Percentiles rank a stretch among this genome's conserved stretches.
Evolutionary conservation across 2,797 vertebrate genomes (phyloP).

Genomic region (Clamator glandarius): DNA sequence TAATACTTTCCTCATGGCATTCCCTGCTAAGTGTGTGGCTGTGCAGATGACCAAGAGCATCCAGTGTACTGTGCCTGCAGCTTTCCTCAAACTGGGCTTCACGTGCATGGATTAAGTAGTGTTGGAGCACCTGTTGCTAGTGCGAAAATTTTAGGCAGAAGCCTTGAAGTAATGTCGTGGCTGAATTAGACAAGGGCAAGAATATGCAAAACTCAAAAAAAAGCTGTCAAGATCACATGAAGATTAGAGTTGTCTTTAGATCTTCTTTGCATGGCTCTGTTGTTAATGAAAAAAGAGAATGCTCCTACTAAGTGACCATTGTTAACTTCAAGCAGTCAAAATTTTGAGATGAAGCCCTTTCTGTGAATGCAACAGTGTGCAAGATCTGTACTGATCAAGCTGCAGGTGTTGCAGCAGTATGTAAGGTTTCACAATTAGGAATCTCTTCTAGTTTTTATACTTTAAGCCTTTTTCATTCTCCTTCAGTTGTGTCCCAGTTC

Average conservation of each 20-base stretch:
- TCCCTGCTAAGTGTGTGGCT: background rate
- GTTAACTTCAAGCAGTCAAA: background rate
- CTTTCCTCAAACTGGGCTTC: background rate
- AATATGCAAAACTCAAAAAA: background rate
- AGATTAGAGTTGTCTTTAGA: background rate
- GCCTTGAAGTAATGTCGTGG: background rate
- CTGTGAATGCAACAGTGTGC: background rate
- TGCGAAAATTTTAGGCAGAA: background rate
- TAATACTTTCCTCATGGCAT: fast-evolving
- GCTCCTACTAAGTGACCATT: background rate
- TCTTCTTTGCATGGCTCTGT: background rate
- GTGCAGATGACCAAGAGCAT: background rate
- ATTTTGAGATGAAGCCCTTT: background rate
- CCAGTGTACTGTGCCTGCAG: background rate
- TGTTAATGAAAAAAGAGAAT: background rate
- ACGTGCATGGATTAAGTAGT: background rate
- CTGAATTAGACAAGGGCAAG: background rate
- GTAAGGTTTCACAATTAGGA: slow-evolving; percentile 7
- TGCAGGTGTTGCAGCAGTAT: background rate
- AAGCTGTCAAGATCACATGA: background rate
- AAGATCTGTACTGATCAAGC: background rate
- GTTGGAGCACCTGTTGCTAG: background rate
- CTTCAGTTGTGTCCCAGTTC: slow-evolving; percentile 8
- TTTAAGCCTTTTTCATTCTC: slow-evolving; percentile 9
- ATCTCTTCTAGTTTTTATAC: background rate